Evolutionary conservation across 1,140 invertebrate species (phyloP).

Genomic region (Rhagoletis zephyria): DNA sequence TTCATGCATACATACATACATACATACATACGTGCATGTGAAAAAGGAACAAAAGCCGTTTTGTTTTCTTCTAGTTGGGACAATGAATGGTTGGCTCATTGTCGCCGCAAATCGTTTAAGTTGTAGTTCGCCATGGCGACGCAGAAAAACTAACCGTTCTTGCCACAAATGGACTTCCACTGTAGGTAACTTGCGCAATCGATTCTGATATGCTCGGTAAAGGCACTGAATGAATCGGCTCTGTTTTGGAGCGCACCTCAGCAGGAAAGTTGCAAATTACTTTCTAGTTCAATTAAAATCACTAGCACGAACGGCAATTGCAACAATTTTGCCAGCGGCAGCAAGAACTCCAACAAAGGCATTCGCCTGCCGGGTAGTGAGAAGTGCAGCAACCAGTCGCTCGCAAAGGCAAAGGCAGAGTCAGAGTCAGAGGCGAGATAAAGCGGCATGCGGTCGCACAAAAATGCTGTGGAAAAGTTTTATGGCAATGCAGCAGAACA

Average conservation of each 20-base stretch:
- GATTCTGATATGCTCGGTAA: not conserved
- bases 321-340: not conserved
- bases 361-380: too few species aligned
- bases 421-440: not conserved
- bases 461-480: slow-evolving; percentile 12
- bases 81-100: not conserved
- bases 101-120: not conserved
- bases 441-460: not conserved
- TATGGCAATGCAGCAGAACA: not conserved
- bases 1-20: not conserved
- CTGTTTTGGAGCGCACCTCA: not conserved
- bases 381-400: too few species aligned
- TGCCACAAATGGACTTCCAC: not conserved
- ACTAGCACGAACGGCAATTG: not conserved
- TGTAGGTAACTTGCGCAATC: not conserved
- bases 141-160: not conserved
- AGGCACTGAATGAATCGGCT: not conserved
- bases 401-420: not conserved
- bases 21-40: not conserved
- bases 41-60: not conserved
- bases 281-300: slow-evolving; percentile 40
- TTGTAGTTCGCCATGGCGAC: not conserved
- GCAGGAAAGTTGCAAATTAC: slow-evolving; percentile 40
- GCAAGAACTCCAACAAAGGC: not conserved
- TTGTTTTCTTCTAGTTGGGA: not conserved